Base-by-base conservation (phyloP, 2,797 vertebrate genomes). In the Malacoctenus gilli region DNA sequence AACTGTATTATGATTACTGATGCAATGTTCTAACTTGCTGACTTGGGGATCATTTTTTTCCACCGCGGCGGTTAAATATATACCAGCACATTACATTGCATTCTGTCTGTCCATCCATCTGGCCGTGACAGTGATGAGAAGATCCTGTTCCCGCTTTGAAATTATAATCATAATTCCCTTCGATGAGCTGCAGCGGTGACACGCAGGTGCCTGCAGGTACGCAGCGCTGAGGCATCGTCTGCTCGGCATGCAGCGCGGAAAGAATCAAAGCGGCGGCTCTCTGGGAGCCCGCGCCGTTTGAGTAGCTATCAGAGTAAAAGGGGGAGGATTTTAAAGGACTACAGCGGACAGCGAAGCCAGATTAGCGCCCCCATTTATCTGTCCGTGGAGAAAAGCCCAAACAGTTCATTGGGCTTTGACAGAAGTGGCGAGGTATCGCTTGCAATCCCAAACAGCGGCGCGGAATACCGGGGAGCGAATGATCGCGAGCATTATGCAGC, bases 121-220 rank as follows among this genome's bases (percentile, higher is more conserved):
- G 31, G 30, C 36, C 21, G 53, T 50, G 34, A 41, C 58, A 64
- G 47, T 35, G 64, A 70, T 48, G 55, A 58, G 23, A 21, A 41
- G 31, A 46, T 51, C 68, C 52, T 44, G 50, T 59, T 70, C 67
- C 64, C 28, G 53, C 47, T 80, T 60, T 77, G 43, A 68, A 80
- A 73, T 68, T 28, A 15, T 48, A 43, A 68, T 61, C 37, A 48
- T 32, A 47, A 42, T 40, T 68, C 57, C 41, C 43, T 42, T 35
- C 28, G 59, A 56, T 56, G 51, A 59, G 48, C 30, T 53, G 47
- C 49, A 23, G 36, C 2, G 41, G 50, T 80, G 73, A 69, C 75
- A 63, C 32, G 62, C 64, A 71, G 70, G 68, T 23, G 71, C 85
- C 77, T 79, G 65, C 61, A 78, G 78, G 75, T 77, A 42, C 41